Evolutionary conservation across 2,797 vertebrate genomes (phyloP).

Genomic region (Periophthalmus magnuspinnatus): DNA sequence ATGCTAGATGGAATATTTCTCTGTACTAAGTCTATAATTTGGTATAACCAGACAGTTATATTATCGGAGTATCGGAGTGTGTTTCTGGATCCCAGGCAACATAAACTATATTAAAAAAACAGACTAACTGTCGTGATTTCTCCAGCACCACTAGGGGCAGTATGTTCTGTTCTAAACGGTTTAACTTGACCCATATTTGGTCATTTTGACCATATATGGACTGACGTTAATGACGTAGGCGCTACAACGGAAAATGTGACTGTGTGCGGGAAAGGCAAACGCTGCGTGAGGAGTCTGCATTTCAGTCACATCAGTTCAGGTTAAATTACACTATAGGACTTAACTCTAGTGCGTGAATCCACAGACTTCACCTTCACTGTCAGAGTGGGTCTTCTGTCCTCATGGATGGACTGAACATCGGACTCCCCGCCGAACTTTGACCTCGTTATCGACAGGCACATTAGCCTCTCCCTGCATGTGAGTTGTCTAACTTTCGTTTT

Average conservation of each 20-base stretch:
- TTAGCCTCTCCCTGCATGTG: constrained; percentile 3
- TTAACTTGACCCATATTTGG: constrained; percentile 42
- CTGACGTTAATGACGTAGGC: constrained; percentile 28
- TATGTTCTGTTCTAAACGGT: background rate
- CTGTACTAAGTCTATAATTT: too few relatives aligned
- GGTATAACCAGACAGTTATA: too few relatives aligned
- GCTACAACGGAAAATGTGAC: constrained; percentile 62
- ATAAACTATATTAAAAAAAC: background rate
- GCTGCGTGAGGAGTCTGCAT: constrained; percentile 44
- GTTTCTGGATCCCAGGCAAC: background rate
- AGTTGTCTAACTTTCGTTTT: background rate
- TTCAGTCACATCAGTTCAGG: background rate
- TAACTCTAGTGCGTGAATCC: background rate
- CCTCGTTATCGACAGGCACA: background rate
- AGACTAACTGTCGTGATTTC: background rate
- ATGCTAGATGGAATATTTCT: background rate
- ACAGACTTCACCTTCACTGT: background rate
- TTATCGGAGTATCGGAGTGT: too few relatives aligned
- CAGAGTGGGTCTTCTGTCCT: background rate
- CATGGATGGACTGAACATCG: background rate
- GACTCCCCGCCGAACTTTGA: background rate
- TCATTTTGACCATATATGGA: constrained; percentile 46
- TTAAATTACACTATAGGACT: background rate
- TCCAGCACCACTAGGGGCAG: constrained; percentile 29
- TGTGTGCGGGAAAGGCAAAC: constrained; percentile 67